Conservation (phyloP, 2,888 invertebrate species). For the Campopleginae sp. region DNA sequence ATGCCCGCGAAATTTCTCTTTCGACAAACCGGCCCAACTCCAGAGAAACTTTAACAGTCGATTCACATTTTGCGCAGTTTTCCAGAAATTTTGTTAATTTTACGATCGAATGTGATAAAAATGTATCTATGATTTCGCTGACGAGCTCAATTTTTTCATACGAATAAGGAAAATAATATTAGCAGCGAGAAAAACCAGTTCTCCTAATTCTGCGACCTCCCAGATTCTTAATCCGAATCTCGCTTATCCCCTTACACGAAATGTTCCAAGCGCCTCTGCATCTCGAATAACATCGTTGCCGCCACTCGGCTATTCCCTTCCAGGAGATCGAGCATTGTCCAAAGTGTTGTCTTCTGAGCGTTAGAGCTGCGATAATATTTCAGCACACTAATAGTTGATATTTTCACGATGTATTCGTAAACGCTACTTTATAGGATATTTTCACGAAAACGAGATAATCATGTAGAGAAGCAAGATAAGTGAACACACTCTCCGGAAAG, state of each 20-base stretch:
- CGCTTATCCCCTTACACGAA: neutral
- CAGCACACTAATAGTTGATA: neutral
- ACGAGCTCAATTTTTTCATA: neutral
- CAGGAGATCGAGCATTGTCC: neutral
- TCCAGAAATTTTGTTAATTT: no score
- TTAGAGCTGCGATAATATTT: neutral
- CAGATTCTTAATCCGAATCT: neutral
- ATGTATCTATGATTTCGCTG: neutral
- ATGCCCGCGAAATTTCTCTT: no score
- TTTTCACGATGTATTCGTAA: neutral
- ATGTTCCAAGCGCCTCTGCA: neutral
- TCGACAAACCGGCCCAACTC: no score
- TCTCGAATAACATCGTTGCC: slow-evolving; percentile 1
- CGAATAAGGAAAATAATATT: neutral
- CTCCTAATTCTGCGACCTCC: neutral
- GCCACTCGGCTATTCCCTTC: neutral
- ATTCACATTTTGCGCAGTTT: no score
- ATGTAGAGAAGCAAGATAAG: neutral
- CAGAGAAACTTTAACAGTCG: no score
- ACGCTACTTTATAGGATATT: neutral
- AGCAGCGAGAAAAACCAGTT: neutral
- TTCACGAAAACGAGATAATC: neutral
- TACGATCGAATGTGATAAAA: neutral
- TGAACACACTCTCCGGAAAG: neutral
- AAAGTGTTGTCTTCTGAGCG: neutral